Base-by-base conservation (phyloP, 2,888 invertebrate species). In the Parnassius smintheus region DNA sequence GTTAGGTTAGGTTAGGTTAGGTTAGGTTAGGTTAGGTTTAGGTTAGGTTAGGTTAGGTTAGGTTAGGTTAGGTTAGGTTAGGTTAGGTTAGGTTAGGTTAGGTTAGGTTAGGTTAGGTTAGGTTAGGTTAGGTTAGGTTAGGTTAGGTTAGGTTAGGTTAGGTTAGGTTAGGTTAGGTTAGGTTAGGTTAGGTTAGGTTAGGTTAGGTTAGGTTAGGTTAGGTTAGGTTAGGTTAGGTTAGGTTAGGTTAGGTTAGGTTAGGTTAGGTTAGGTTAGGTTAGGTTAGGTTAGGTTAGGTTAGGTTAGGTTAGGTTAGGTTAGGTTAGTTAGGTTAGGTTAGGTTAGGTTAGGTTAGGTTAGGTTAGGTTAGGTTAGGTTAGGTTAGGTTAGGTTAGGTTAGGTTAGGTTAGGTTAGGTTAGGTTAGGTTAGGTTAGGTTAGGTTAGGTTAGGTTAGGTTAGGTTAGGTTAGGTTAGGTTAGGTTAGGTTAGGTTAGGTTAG, bases 401-500 rank as follows among this genome's bases (percentile, higher is more conserved):
- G 62, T 53, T 62, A 58, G 62, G 57, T 10, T 44, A 10, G 44
- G 44, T 44, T 10, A 11, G 51, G 56, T 48, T 62, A 51, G 52
- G 56, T 56, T 56, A 51, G 52, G 45, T 56, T 56, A 46, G 57
- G 62, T 53, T 62, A 58, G 62, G 57, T 10, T 44, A 10, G 44
- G 44, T 44, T 10, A 11, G 51, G 56, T 48, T 62, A 51, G 52
- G 56, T 56, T 56, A 51, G 52, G 45, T 56, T 56, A 46, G 57
- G 62, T 53, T 62, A 58, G 62, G 57, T 62, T 63, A 59, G 63
- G 61, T 61, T 63, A 61, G 66, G 59, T 64, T 59, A 61, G 61
- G 64, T 56, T 68, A 64, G 67, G 65, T 64, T 62, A 65, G 62
- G 65, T 65, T 65, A 64, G 61, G 66, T 61, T 64, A 61, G 64